These are phyloP conservation scores for Gymnothorax reevesii DNA, from an alignment of 2,797 vertebrate species.

Conservation along the genomic window DNA sequence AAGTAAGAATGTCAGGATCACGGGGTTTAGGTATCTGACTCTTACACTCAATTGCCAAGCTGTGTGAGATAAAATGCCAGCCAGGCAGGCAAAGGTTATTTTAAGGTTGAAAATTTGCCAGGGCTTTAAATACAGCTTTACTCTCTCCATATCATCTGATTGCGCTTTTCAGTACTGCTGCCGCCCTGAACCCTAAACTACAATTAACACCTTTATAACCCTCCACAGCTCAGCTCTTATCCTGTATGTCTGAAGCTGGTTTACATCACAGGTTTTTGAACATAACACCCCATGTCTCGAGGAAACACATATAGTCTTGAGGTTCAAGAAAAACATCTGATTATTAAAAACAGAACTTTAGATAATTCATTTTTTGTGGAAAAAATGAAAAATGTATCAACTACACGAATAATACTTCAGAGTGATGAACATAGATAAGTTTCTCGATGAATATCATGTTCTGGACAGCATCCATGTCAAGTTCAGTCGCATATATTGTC, in stretches of 20 bases:
- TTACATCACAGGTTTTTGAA: neutral
- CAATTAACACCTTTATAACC: slow-evolving; percentile 47
- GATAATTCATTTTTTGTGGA: neutral
- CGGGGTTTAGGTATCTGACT: neutral
- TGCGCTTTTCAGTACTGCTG: slow-evolving; percentile 40
- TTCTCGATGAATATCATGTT: neutral
- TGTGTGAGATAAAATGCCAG: slow-evolving; percentile 32
- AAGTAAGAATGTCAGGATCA: neutral
- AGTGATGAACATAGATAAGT: neutral
- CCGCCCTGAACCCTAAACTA: slow-evolving; percentile 48
- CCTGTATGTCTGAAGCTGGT: neutral
- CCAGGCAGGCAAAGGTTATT: slow-evolving; percentile 32
- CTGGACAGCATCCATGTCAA: neutral
- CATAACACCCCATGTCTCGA: neutral
- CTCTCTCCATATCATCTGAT: slow-evolving; percentile 38
- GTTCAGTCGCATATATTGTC: neutral
- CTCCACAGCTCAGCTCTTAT: neutral
- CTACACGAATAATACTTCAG: neutral
- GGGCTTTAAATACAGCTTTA: slow-evolving; percentile 26
- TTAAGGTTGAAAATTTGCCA: slow-evolving; percentile 26
- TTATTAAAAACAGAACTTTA: slow-evolving; percentile 7
- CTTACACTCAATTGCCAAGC: slow-evolving; percentile 27
- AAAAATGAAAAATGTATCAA: neutral
- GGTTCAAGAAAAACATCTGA: neutral
- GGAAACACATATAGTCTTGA: neutral